phyloP scores from a whole-genome alignment of 37 sponge, comb jelly and placozoan genomes.

The Ephydatia muelleri region DNA sequence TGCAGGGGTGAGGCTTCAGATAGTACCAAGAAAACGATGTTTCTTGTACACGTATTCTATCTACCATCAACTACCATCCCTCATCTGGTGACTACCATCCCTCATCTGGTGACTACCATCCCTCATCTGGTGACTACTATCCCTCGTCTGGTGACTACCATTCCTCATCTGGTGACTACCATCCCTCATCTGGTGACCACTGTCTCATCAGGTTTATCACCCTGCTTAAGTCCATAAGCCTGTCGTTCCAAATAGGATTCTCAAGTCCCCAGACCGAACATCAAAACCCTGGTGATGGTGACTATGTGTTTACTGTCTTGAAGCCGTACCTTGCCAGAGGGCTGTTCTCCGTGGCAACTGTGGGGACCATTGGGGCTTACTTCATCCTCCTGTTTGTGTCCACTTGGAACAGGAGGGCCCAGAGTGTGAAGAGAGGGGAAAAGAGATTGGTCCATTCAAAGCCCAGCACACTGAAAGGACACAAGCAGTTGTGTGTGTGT shows the following conservation, averaged over 20 bases:
- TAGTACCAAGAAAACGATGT: no score
- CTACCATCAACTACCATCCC: no score
- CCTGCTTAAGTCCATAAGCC: slow-evolving; percentile 69
- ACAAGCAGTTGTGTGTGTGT: slow-evolving; percentile 39
- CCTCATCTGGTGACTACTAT: no score
- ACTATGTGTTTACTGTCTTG: neutral
- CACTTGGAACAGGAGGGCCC: slow-evolving; percentile 5
- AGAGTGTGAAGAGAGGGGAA: neutral
- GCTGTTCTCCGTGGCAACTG: neutral
- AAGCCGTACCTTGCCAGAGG: slow-evolving; percentile 12
- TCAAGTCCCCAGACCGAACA: neutral
- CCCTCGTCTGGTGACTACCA: no score
- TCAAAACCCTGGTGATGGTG: neutral
- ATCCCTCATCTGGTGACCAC: no score
- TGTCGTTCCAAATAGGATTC: slow-evolving; percentile 52
- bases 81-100: no score
- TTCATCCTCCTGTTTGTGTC: slow-evolving; percentile 15
- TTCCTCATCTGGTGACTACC: no score
- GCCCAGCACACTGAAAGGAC: slow-evolving; percentile 34
- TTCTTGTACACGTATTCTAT: no score
- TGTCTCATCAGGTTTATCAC: slow-evolving; percentile 78
- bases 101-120: no score
- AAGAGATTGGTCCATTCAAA: slow-evolving; percentile 3
- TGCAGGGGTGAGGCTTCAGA: no score
- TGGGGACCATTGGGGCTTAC: slow-evolving; percentile 13